Percentiles rank a stretch among this genome's conserved stretches.
Evolutionary conservation across 2,113 vertebrate species (phyloP).

Genomic region (Aegotheles bennettii): DNA sequence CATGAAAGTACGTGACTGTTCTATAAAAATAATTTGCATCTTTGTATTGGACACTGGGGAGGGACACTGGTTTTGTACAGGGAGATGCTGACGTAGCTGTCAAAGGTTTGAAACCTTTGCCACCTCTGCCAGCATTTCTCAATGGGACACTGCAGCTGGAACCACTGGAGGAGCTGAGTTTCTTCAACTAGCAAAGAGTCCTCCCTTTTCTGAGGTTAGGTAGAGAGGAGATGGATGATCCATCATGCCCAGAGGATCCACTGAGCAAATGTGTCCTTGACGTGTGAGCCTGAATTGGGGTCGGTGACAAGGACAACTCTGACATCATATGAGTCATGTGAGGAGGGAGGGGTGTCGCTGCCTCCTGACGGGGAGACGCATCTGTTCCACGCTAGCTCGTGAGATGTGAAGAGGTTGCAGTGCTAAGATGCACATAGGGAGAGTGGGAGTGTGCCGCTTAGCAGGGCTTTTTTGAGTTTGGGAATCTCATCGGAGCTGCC

Average conservation of each 20-base stretch:
- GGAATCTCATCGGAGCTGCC: conserved; percentile 61
- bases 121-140: neutral
- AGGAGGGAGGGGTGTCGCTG: conserved; percentile 58
- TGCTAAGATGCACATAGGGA: conserved; percentile 71
- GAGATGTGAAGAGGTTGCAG: conserved; percentile 69
- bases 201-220: neutral
- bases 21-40: conserved; percentile 24
- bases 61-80: neutral
- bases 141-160: neutral
- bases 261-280: conserved; percentile 25
- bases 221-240: neutral
- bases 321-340: conserved; percentile 68
- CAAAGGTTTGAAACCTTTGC: neutral
- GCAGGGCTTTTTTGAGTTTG: conserved; percentile 70
- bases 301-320: conserved; percentile 64
- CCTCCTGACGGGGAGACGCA: conserved; percentile 60
- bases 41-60: neutral
- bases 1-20: conserved; percentile 48
- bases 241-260: neutral
- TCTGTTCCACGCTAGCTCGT: conserved; percentile 68
- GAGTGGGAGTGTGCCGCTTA: conserved; percentile 66
- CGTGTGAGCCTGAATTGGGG: conserved; percentile 52
- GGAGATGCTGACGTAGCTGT: neutral
- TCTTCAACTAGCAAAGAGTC: neutral
- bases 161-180: neutral